A percentile compares a stretch with the other conserved stretches of the same genome.
Conservation (phyloP, 2,888 invertebrate species). For the Buathra laborator region DNA sequence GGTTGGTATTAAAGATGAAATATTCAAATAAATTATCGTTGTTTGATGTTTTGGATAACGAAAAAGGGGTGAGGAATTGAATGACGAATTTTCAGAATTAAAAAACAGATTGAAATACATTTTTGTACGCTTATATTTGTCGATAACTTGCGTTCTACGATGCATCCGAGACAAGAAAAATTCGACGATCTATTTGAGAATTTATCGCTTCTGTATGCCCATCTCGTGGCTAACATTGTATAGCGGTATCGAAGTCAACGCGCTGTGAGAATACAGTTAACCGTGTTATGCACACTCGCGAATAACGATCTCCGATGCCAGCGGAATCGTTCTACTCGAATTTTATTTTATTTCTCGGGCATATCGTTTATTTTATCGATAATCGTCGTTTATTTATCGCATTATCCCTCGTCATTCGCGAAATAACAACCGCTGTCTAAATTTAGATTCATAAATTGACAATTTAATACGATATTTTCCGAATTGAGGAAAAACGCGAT, state of each 20-base stretch:
- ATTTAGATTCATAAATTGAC: too few relatives aligned
- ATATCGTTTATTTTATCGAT: background rate
- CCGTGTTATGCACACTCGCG: slow-evolving; percentile 69
- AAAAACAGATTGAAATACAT: too few relatives aligned
- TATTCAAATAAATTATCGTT: too few relatives aligned
- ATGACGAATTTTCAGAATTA: too few relatives aligned
- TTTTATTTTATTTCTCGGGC: background rate
- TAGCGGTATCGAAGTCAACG: slow-evolving; percentile 76
- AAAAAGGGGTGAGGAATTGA: too few relatives aligned
- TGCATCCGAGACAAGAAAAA: background rate
- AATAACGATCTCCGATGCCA: slow-evolving; percentile 64
- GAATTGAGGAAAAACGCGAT: too few relatives aligned
- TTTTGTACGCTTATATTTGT: too few relatives aligned
- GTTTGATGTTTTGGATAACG: too few relatives aligned
- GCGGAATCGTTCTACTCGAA: background rate
- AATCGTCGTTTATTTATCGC: background rate
- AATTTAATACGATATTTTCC: too few relatives aligned
- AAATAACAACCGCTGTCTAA: too few relatives aligned
- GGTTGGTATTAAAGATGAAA: too few relatives aligned
- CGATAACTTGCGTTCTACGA: background rate
- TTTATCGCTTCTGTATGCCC: slow-evolving; percentile 19
- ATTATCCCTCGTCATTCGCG: too few relatives aligned
- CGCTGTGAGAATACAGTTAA: slow-evolving; percentile 77
- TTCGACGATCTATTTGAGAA: background rate
- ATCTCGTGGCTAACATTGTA: slow-evolving; percentile 53